These are phyloP conservation scores for Amblyopsis rosae DNA, from an alignment of 2,113 vertebrate species.

Conservation along the genomic window DNA sequence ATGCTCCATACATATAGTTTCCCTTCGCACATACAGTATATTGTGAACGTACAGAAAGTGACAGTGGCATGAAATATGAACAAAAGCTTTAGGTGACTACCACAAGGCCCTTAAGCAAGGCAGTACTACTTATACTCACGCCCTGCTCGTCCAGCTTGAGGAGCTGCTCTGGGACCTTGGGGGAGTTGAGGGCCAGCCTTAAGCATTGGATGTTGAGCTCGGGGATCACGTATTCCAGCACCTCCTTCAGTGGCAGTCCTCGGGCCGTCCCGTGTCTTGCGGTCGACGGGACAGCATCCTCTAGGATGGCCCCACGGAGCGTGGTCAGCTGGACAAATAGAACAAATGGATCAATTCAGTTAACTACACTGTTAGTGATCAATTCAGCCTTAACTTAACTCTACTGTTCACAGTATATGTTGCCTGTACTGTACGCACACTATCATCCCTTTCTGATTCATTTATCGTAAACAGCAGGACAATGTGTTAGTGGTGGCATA, in stretches of 20 bases:
- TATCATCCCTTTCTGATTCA: too few relatives aligned
- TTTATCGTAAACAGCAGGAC: not conserved
- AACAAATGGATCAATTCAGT: slow-evolving; percentile 5
- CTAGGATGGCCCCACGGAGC: slow-evolving; percentile 92
- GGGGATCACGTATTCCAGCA: slow-evolving; percentile 93
- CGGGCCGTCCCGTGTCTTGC: slow-evolving; percentile 90
- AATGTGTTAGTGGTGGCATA: not conserved
- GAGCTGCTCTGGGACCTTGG: slow-evolving; percentile 91
- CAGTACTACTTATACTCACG: slow-evolving; percentile 74
- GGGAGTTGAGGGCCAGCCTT: slow-evolving; percentile 87
- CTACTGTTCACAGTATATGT: not conserved
- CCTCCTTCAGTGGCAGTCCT: slow-evolving; percentile 93
- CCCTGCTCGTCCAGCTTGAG: slow-evolving; percentile 97
- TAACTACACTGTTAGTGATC: not conserved
- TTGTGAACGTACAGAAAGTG: too few relatives aligned
- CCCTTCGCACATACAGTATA: too few relatives aligned
- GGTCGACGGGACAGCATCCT: slow-evolving; percentile 93
- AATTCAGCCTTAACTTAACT: not conserved
- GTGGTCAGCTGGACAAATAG: slow-evolving; percentile 86
- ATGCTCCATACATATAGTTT: not conserved
- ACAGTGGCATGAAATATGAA: slow-evolving; percentile 1
- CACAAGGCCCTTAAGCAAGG: not conserved
- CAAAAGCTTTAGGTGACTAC: too few relatives aligned
- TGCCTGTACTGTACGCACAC: not conserved
- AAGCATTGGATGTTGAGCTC: slow-evolving; percentile 92